Percentiles rank a stretch among this genome's conserved stretches.
phyloP scores from a whole-genome alignment of 2,113 vertebrate species.

The Phalacrocorax pelagicus region DNA sequence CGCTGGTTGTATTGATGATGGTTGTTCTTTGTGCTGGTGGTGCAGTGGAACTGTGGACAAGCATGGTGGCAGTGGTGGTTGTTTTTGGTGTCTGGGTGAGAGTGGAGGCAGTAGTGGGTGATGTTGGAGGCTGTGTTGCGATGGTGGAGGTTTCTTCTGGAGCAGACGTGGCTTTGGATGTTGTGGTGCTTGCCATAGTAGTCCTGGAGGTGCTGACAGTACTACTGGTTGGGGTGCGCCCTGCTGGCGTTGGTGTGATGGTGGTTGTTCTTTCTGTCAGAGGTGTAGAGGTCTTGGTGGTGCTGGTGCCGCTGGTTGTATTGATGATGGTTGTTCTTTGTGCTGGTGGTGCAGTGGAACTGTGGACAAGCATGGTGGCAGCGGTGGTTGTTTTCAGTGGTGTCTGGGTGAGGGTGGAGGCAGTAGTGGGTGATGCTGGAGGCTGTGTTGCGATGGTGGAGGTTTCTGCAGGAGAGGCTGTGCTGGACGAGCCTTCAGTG shows the following conservation, averaged over 20 bases:
- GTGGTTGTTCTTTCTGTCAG: neutral
- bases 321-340: accelerated
- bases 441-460: too few relatives aligned
- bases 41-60: too few relatives aligned
- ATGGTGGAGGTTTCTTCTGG: accelerated
- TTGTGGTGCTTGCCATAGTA: accelerated
- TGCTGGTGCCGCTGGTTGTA: neutral
- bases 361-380: too few relatives aligned
- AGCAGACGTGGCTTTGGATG: accelerated
- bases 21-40: accelerated
- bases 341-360: too few relatives aligned
- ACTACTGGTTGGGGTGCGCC: neutral
- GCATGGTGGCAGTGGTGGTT: too few relatives aligned
- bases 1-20: too few relatives aligned
- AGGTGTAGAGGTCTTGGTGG: neutral
- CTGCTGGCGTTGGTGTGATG: too few relatives aligned
- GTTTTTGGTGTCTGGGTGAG: too few relatives aligned
- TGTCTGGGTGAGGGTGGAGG: too few relatives aligned
- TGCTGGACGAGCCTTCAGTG: accelerated
- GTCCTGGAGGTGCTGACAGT: neutral
- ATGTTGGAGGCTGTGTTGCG: accelerated
- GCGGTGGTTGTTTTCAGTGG: too few relatives aligned
- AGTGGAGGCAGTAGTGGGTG: neutral
- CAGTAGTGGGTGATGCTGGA: too few relatives aligned
- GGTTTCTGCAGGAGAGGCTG: too few relatives aligned